Base-by-base conservation (phyloP, 2,113 vertebrate genomes). In the Capra hircus region DNA sequence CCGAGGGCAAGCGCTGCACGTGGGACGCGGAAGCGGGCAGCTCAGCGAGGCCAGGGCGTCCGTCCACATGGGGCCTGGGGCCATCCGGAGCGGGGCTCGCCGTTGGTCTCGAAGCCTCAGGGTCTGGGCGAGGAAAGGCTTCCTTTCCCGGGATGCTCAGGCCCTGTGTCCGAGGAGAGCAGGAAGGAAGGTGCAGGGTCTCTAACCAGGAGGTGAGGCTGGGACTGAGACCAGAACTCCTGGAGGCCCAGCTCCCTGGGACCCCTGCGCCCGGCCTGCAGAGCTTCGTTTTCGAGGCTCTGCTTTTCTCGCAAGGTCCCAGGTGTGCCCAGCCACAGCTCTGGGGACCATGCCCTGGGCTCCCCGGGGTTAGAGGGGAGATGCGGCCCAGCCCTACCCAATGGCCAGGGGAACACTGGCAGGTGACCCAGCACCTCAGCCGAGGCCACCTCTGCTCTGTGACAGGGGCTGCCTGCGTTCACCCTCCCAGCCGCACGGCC, bases 1-100 rank as follows among this genome's bases (percentile, higher is more conserved):
- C 53, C 0, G 4, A 15, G 48, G 14, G 28, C 28, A 30, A 48
- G 28, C 4, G 2, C 78, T 2, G 0, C 2, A 3, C 2, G 0
- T 6, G 13, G 27, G 57, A 15, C n/a, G 62, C 2, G 13, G 52
- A 67, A 17, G 62, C 14, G 10, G 23, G 21, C 83, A 36, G 50
- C 48, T 27, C 6, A 3, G 78, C 3, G 3, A 82, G n/a, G n/a
- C 23, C 36, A 43, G 40, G 33, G 7, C 15, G 1, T 55, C 43
- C 6, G 0, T 40, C 40, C 33, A 1, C 6, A 8, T 5, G 2
- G 55, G 88, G 64, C 14, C 36, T 1, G 0, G 21, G 7, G 7
- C 27, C 0, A 1, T 14, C 59, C 43, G 0, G 2, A 48, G n/a
- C 10, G 1, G 71, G 9, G n/a, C 77, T 57, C 48, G 48, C 67